Evolutionary conservation across 2,888 invertebrate species (phyloP), one percentile per base, ranked within the genome.

Genomic region (Ptychoptera contaminata): DNA sequence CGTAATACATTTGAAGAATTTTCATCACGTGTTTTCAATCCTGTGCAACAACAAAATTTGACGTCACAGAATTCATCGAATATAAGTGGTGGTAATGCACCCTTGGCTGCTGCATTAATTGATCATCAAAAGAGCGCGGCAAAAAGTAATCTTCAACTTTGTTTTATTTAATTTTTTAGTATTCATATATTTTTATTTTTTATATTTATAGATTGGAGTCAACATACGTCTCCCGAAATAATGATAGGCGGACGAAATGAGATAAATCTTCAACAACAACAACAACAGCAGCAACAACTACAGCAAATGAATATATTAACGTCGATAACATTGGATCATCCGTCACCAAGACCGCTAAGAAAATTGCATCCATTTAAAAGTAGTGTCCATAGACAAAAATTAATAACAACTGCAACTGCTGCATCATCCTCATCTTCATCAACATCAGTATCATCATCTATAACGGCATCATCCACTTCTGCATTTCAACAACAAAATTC

Each of bases 1-100:
- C 77, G 79, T 47, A 79, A 85, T 50, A 91, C 91, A 44, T 96
- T 90, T 69, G 96, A 96, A 68, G 81, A 82, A 51, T 96, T 88
- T 63, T 75, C 79, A 46, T 74, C 79, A 11, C 73, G 77, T 54
- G 76, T 82, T 45, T 82, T 77, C 57, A 77, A 76, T 49, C 82
- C 82, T 1, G 70, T 76, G 49, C 72, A 74, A 47, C 40, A 45
- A 2, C 58, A 59, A 37, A 55, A 55, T 38, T 44, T 51, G 5
- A 38, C 42, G 10, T 31, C 42, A 10, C 23, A 40, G 4, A 38
- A 37, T 12, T 12, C 32, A 16, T 23, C 30, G 32, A 39, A 34
- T 15, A 43, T 39, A 16, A 38, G 39, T 29, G 42, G 42, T 45
- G 42, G 40, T 31, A 54, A 55, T 14, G 69, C 71, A 8, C 70